These are phyloP conservation scores for Lepus oiostolus DNA, from an alignment of 2,797 vertebrate genomes.

Conservation along the genomic window DNA sequence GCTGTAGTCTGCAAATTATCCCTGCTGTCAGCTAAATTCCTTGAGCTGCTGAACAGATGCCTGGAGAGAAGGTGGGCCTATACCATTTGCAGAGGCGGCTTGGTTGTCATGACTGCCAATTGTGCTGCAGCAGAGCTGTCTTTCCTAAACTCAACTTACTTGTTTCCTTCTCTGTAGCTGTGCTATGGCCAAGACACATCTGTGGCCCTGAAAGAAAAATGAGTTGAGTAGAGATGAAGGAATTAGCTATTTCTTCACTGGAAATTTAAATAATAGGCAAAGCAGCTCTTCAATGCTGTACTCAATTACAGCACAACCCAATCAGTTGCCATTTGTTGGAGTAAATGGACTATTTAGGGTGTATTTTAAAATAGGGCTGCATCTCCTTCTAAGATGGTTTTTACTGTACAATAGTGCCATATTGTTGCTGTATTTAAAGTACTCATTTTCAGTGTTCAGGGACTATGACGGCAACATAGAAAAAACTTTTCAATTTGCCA, in stretches of 20 bases:
- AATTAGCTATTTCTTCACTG: conserved; percentile 81
- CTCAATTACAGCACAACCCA: conserved; percentile 83
- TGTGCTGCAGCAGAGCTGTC: conserved; percentile 50
- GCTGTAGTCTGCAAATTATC: conserved; percentile 71
- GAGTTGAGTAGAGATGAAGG: conserved; percentile 70
- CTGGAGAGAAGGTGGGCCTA: conserved; percentile 70
- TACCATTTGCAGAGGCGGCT: conserved; percentile 67
- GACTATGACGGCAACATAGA: conserved; percentile 76
- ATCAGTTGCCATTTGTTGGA: conserved; percentile 84
- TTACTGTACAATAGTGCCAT: conserved; percentile 80
- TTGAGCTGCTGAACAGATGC: conserved; percentile 70
- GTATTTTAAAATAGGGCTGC: conserved; percentile 81
- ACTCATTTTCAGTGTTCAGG: conserved; percentile 71
- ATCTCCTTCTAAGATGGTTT: conserved; percentile 80
- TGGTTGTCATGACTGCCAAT: conserved; percentile 70
- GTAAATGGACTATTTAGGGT: conserved; percentile 84
- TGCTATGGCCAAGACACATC: conserved; percentile 77
- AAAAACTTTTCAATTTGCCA: conserved; percentile 76
- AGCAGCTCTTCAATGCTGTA: conserved; percentile 78
- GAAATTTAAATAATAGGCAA: conserved; percentile 84
- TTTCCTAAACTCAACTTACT: conserved; percentile 48
- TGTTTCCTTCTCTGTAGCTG: conserved; percentile 70
- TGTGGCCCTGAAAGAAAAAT: conserved; percentile 82
- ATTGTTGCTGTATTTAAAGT: conserved; percentile 83
- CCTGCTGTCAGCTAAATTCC: conserved; percentile 72